Conservation (phyloP, 2,888 invertebrate species). For the Lissocephala sabroskyi region DNA sequence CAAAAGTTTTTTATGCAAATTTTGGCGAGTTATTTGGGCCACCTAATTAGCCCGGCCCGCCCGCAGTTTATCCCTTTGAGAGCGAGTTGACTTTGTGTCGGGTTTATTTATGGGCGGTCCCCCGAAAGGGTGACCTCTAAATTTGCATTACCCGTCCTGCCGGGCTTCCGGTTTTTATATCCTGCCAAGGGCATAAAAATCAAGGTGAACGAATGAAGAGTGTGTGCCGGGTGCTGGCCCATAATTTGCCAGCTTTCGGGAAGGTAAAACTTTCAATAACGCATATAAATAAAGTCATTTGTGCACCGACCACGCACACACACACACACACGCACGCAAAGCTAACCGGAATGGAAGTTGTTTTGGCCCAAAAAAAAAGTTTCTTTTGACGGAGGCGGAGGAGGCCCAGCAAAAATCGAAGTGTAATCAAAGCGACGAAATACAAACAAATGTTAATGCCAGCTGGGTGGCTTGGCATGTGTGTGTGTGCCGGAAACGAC, state of each 20-base stretch:
- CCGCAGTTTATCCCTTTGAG: no score
- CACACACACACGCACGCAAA: conserved; percentile 1
- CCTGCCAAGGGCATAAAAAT: no score
- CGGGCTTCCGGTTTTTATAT: no score
- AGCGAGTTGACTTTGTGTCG: no score
- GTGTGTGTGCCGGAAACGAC: conserved; percentile 22
- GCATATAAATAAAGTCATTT: conserved; percentile 58
- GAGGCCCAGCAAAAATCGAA: conserved; percentile 44
- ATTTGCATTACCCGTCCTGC: no score
- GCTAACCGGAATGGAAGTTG: conserved; percentile 20
- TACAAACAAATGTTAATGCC: conserved; percentile 56
- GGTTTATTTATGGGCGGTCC: neutral
- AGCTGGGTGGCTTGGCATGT: conserved; percentile 21
- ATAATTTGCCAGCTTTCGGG: conserved; percentile 23
- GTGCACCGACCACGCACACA: conserved; percentile 22
- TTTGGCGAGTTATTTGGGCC: no score
- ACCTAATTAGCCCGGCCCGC: no score
- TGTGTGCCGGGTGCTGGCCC: no score
- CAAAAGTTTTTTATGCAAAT: no score
- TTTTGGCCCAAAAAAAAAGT: conserved; percentile 36
- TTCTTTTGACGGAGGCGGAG: conserved; percentile 18
- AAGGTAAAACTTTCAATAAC: conserved; percentile 41
- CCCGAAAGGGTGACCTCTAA: neutral
- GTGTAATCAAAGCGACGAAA: conserved; percentile 56
- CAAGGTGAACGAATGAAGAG: no score